A percentile compares a stretch with the other conserved stretches of the same genome.
phyloP scores from a whole-genome alignment of 2,113 vertebrate genomes.

The Ginglymostoma cirratum region DNA sequence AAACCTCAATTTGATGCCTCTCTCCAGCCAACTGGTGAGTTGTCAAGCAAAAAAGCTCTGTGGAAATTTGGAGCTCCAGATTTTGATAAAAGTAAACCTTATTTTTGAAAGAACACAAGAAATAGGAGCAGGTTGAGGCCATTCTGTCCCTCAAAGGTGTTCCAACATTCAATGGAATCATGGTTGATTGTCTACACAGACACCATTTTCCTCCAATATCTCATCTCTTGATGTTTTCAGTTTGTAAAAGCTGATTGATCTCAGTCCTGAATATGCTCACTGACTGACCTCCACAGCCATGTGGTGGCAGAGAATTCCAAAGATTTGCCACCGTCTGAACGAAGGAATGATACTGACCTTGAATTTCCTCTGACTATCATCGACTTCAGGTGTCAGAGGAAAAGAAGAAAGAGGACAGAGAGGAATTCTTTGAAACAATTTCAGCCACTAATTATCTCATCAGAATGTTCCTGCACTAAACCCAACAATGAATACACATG shows the following conservation, averaged over 20 bases:
- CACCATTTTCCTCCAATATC: no score
- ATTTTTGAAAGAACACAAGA: no score
- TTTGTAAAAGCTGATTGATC: no score
- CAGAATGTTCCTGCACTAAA: background rate
- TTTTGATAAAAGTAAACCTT: background rate
- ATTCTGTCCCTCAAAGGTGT: no score
- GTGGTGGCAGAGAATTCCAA: no score
- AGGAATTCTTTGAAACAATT: background rate
- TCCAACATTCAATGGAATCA: no score
- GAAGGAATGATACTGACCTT: background rate
- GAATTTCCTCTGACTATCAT: background rate
- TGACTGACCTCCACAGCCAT: no score
- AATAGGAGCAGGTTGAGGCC: no score
- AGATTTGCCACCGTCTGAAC: no score
- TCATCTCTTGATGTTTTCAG: no score
- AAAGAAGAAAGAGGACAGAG: background rate
- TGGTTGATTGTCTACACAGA: no score
- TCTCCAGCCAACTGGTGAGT: background rate
- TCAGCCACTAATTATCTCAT: background rate
- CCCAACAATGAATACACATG: background rate
- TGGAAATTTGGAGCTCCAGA: background rate
- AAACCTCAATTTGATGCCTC: background rate
- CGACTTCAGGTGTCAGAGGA: background rate
- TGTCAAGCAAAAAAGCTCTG: background rate
- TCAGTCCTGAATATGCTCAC: no score